A percentile compares a stretch with the other conserved stretches of the same genome.
These are phyloP conservation scores for Neosilurus mollespiculum DNA, from an alignment of 2,797 vertebrate genomes.

Conservation along the genomic window DNA sequence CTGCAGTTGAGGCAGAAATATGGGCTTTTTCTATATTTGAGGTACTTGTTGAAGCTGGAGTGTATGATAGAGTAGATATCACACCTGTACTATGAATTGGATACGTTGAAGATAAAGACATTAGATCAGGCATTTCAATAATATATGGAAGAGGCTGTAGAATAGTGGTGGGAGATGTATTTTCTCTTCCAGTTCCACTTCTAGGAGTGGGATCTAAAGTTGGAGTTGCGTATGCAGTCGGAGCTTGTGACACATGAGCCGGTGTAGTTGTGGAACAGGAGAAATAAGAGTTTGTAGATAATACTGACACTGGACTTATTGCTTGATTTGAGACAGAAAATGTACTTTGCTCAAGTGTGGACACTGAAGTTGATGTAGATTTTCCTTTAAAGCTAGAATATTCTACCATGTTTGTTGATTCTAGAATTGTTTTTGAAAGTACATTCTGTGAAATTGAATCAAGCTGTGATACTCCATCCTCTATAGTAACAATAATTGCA, in stretches of 20 bases:
- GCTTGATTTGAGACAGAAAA: slow-evolving; percentile 24
- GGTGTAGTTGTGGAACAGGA: slow-evolving; percentile 40
- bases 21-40: slow-evolving; percentile 6
- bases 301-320: slow-evolving; percentile 34
- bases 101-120: slow-evolving; percentile 24
- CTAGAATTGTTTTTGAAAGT: slow-evolving; percentile 43
- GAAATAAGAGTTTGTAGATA: slow-evolving; percentile 22
- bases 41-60: slow-evolving; percentile 4
- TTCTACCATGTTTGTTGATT: slow-evolving; percentile 48
- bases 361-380: slow-evolving; percentile 5
- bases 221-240: slow-evolving; percentile 46
- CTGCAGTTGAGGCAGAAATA: slow-evolving; percentile 20
- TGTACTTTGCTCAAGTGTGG: slow-evolving; percentile 42
- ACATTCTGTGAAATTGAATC: slow-evolving; percentile 55
- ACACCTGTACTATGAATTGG: background rate
- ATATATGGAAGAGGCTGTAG: slow-evolving; percentile 33
- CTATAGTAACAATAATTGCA: slow-evolving; percentile 63
- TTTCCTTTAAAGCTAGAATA: slow-evolving; percentile 48
- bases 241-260: slow-evolving; percentile 35
- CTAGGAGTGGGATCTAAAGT: slow-evolving; percentile 38
- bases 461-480: slow-evolving; percentile 65
- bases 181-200: slow-evolving; percentile 54
- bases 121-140: slow-evolving; percentile 37
- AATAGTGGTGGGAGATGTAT: slow-evolving; percentile 31
- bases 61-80: background rate